phyloP scores from a whole-genome alignment of 2,888 invertebrate genomes.

The Isoperla grammatica region DNA sequence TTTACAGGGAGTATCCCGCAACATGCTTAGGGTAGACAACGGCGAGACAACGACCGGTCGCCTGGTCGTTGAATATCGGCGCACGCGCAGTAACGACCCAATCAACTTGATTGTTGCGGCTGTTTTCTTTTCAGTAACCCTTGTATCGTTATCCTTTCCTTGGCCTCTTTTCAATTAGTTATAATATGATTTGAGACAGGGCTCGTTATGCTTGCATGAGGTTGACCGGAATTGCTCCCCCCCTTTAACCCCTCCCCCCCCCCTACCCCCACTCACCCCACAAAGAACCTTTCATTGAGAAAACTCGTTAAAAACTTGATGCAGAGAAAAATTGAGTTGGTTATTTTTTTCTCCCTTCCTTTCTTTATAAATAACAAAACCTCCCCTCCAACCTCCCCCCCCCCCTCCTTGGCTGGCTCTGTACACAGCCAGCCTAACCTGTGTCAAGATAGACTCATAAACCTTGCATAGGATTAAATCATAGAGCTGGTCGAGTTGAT shows the following conservation, averaged over 20 bases:
- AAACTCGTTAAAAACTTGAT: constrained; percentile 37
- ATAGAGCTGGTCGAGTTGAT: no score
- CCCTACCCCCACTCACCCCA: constrained; percentile 6
- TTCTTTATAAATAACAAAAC: constrained; percentile 16
- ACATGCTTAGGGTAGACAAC: no score
- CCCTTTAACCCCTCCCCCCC: constrained; percentile 12
- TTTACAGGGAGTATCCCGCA: no score
- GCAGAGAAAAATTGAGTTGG: constrained; percentile 23
- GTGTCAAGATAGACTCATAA: no score
- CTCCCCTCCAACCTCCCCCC: not conserved
- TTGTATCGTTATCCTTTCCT: constrained; percentile 10
- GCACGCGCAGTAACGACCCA: no score
- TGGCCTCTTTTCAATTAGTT: constrained; percentile 27
- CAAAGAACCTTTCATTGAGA: constrained; percentile 30
- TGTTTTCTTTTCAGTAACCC: no score
- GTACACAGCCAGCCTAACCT: no score
- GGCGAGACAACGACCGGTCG: no score
- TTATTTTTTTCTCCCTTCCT: constrained; percentile 10
- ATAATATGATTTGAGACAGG: constrained; percentile 28
- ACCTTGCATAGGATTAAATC: no score
- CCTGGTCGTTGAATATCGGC: no score
- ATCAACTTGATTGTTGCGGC: no score
- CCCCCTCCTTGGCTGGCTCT: not conserved
- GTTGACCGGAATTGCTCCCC: constrained; percentile 29
- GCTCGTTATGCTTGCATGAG: constrained; percentile 30